phyloP scores from a whole-genome alignment of 2,888 invertebrate genomes.

The Hyppa rectilinea region DNA sequence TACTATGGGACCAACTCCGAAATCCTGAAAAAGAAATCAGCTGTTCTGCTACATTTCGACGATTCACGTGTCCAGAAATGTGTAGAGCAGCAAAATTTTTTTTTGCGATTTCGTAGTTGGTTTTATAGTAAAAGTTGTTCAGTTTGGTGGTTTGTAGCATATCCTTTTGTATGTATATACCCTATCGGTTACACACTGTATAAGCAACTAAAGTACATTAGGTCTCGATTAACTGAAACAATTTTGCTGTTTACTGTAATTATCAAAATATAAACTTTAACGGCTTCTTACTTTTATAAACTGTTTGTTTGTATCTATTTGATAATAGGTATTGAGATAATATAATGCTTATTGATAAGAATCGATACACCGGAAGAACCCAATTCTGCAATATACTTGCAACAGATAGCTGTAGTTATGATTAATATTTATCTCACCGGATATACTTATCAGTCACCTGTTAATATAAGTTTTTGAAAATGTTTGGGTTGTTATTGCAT shows the following conservation, averaged over 20 bases:
- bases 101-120: too few species aligned
- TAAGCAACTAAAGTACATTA: too few species aligned
- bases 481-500: background rate
- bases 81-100: too few species aligned
- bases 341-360: constrained; percentile 22
- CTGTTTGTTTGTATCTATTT: background rate
- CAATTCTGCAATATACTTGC: constrained; percentile 17
- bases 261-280: background rate
- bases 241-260: background rate
- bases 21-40: too few species aligned
- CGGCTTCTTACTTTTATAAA: background rate
- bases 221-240: background rate
- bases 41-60: too few species aligned
- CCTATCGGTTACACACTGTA: too few species aligned
- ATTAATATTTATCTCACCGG: constrained; percentile 31
- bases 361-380: constrained; percentile 28
- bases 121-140: too few species aligned
- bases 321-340: constrained; percentile 3
- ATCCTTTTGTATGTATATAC: too few species aligned
- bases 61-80: too few species aligned
- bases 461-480: constrained; percentile 8
- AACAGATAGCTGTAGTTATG: constrained; percentile 12
- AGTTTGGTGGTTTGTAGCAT: too few species aligned
- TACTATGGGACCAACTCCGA: too few species aligned
- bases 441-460: constrained; percentile 37